A percentile compares a stretch with the other conserved stretches of the same genome.
Evolutionary conservation across 2,797 vertebrate genomes (phyloP).

Genomic region (Cossypha polioptera): DNA sequence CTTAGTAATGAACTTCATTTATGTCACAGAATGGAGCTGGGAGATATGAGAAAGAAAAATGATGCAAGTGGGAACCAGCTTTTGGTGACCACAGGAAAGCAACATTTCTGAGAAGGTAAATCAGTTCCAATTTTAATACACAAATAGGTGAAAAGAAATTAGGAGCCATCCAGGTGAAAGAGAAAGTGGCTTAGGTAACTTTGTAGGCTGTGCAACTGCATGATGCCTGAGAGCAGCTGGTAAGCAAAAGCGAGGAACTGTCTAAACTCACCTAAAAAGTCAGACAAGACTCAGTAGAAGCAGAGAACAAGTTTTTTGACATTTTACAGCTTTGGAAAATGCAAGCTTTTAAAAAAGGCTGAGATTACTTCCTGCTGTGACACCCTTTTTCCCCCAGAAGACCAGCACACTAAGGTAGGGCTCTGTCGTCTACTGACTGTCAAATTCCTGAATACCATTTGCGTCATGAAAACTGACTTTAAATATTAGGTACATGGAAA

Average conservation of each 20-base stretch:
- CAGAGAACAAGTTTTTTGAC: background rate
- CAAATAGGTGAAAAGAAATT: background rate
- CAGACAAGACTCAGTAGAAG: background rate
- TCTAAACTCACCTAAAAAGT: background rate
- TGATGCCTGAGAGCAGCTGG: background rate
- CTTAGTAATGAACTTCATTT: background rate
- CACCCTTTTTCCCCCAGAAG: background rate
- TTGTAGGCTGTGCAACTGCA: background rate
- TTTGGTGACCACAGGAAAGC: background rate
- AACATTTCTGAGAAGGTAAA: background rate
- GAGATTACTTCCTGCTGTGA: background rate
- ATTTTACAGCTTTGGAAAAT: background rate
- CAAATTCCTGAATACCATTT: background rate
- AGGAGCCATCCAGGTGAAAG: background rate
- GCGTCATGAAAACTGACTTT: background rate
- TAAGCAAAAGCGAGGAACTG: background rate
- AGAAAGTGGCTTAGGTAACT: background rate
- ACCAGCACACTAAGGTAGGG: background rate
- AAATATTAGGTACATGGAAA: background rate
- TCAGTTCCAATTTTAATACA: background rate
- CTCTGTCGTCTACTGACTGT: background rate
- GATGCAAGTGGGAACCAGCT: accelerated
- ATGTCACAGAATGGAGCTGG: background rate
- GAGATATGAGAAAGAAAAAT: background rate
- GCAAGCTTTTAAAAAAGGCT: background rate